Evolutionary conservation across 2,797 vertebrate genomes (phyloP), one percentile per base, ranked within the genome.

Genomic region (Psittacula derbiana): DNA sequence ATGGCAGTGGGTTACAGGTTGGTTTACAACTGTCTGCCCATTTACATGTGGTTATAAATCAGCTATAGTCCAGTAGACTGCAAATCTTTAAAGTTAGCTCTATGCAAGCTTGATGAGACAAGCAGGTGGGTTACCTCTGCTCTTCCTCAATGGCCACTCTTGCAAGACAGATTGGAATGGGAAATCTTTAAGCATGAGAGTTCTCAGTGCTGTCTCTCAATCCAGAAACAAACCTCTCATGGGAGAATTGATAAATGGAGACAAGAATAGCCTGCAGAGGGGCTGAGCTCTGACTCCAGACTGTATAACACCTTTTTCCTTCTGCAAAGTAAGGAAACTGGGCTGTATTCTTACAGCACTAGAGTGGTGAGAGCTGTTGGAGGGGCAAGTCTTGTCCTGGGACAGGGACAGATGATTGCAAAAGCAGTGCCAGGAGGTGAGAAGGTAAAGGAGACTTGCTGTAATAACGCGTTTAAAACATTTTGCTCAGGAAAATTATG

Each of bases 131-230:
- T 58, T 83, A 78, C 79, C 69, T 88, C 57, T 83, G 61, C 69
- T 88, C 69, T 30, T 90, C 49, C 52, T 80, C 25, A 8, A 1
- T 30, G 47, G 5, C 31, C 5, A 12, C 31, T 80, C 52, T 44
- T 64, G 25, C 30, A 64, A 41, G 60, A 79, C 67, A 73, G 52
- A 46, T 61, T 67, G 62, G 66, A 71, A 33, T 49, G 38, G 93
- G 53, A 86, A 69, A 46, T 80, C 47, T 74, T 67, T 24, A 65
- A 53, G 28, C 6, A 1, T 31, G 40, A 80, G 67, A 76, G 60
- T 57, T 92, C 79, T 87, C 67, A 5, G 72, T n/a, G 88, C 80
- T 93, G 69, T 58, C 58, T 86, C 91, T 84, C 86, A 83, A 44
- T 67, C 57, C 65, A 80, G 64, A 70, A 92, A 43, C 0, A 1